Percentiles rank a stretch among this genome's conserved stretches.
Conservation (phyloP, 1,140 invertebrate genomes). For the Saccostrea glomerata region DNA sequence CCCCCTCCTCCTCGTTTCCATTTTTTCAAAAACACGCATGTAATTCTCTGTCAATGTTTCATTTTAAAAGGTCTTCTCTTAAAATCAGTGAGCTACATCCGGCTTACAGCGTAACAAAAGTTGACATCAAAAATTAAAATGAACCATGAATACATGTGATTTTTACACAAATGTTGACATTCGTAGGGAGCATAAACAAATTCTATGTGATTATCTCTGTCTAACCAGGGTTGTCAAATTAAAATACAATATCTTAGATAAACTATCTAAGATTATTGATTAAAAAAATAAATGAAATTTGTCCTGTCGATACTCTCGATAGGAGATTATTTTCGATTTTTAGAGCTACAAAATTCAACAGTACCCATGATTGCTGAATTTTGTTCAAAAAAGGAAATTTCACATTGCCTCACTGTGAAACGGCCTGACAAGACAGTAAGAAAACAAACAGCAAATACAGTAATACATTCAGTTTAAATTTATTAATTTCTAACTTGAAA, state of each 20-base stretch:
- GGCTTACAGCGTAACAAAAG: not conserved
- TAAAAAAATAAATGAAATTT: not conserved
- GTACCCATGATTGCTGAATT: constrained; percentile 27
- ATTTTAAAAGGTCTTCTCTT: not conserved
- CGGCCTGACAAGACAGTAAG: too few species aligned
- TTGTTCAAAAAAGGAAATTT: too few species aligned
- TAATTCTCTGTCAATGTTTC: too few species aligned
- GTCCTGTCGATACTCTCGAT: not conserved
- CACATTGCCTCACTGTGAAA: too few species aligned
- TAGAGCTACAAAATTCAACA: not conserved
- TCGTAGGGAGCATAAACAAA: too few species aligned
- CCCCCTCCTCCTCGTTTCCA: too few species aligned
- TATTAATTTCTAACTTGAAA: too few species aligned
- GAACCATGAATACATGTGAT: not conserved
- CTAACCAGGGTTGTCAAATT: not conserved
- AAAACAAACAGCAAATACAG: too few species aligned
- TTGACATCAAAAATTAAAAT: not conserved
- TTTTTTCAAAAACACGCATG: too few species aligned
- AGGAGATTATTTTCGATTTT: not conserved
- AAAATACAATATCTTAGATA: not conserved
- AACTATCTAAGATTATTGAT: not conserved
- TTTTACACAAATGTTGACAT: not conserved
- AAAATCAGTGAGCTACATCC: not conserved
- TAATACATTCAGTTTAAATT: too few species aligned
- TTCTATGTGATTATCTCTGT: too few species aligned